Evolutionary conservation across 2,888 invertebrate genomes (phyloP).

Genomic region (Drosophila pseudotalamancana): DNA sequence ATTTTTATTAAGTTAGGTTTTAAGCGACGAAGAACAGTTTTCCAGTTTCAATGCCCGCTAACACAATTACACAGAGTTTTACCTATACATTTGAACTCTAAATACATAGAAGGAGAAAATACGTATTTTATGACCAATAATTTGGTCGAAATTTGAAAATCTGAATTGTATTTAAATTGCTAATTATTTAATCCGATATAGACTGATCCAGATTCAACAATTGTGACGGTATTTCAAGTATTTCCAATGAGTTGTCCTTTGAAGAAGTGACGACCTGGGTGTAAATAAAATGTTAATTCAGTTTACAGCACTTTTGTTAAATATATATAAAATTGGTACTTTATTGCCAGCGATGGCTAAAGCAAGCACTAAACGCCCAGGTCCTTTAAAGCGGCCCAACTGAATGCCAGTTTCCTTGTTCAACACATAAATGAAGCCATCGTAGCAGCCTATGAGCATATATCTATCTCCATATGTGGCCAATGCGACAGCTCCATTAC

Average conservation of each 20-base stretch:
- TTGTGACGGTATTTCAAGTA: slow-evolving; percentile 87
- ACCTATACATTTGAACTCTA: slow-evolving; percentile 34
- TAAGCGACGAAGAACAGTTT: slow-evolving; percentile 45
- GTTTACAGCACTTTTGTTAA: not conserved
- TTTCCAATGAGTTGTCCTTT: slow-evolving; percentile 88
- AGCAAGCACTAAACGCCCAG: slow-evolving; percentile 89
- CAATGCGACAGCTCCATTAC: slow-evolving; percentile 90
- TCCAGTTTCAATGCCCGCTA: slow-evolving; percentile 29
- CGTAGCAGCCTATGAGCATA: slow-evolving; percentile 90
- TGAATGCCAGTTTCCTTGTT: slow-evolving; percentile 85
- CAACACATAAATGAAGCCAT: slow-evolving; percentile 91
- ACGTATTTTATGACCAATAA: slow-evolving; percentile 14
- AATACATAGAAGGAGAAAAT: slow-evolving; percentile 25
- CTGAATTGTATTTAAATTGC: slow-evolving; percentile 9
- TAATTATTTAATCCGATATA: slow-evolving; percentile 1
- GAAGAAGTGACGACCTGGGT: slow-evolving; percentile 88
- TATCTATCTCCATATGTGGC: slow-evolving; percentile 87
- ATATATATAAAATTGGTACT: slow-evolving; percentile 81
- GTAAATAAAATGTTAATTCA: not conserved
- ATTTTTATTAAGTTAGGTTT: slow-evolving; percentile 27
- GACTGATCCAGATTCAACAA: slow-evolving; percentile 25
- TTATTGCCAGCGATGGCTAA: slow-evolving; percentile 88
- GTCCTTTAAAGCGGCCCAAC: slow-evolving; percentile 88
- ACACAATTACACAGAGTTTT: slow-evolving; percentile 15
- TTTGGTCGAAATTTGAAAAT: slow-evolving; percentile 18